Evolutionary conservation across 2,113 vertebrate genomes (phyloP).

Genomic region (Platichthys flesus): DNA sequence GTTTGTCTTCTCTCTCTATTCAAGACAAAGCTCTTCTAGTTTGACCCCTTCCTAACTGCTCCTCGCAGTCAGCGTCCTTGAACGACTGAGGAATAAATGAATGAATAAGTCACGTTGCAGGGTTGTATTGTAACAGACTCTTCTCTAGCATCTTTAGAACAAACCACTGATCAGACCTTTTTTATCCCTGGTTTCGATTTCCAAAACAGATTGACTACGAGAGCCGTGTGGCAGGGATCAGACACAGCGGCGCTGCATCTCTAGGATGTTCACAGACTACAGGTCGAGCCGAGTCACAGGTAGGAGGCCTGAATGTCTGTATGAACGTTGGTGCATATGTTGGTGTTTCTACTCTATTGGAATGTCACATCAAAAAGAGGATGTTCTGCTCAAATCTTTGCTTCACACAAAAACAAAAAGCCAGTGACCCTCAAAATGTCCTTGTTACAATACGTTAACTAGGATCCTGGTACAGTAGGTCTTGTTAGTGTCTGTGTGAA

Average conservation of each 20-base stretch:
- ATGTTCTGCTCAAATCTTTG: background rate
- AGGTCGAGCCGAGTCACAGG: slow-evolving; percentile 75
- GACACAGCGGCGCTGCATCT: slow-evolving; percentile 9
- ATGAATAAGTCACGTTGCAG: slow-evolving; percentile 7
- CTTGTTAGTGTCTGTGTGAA: background rate
- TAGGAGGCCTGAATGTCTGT: slow-evolving; percentile 57
- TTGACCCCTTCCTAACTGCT: slow-evolving; percentile 32
- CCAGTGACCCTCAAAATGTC: slow-evolving; percentile 19
- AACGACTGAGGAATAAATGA: slow-evolving; percentile 35
- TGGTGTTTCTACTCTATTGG: background rate
- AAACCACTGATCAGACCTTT: slow-evolving; percentile 42
- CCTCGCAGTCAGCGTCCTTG: slow-evolving; percentile 49
- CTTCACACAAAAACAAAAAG: slow-evolving; percentile 27
- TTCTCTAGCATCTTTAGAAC: slow-evolving; percentile 27
- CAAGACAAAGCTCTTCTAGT: slow-evolving; percentile 56
- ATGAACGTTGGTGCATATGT: background rate
- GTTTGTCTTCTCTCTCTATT: slow-evolving; percentile 56
- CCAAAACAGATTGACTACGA: slow-evolving; percentile 53
- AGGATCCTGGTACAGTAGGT: background rate
- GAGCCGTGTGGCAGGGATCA: slow-evolving; percentile 40
- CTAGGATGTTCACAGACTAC: slow-evolving; percentile 81
- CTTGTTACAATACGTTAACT: background rate
- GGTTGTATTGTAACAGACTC: slow-evolving; percentile 6
- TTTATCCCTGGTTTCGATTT: slow-evolving; percentile 50
- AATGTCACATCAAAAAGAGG: slow-evolving; percentile 5